Evolutionary conservation across 2,113 vertebrate genomes (phyloP).

Genomic region (Herpailurus yagouaroundi): DNA sequence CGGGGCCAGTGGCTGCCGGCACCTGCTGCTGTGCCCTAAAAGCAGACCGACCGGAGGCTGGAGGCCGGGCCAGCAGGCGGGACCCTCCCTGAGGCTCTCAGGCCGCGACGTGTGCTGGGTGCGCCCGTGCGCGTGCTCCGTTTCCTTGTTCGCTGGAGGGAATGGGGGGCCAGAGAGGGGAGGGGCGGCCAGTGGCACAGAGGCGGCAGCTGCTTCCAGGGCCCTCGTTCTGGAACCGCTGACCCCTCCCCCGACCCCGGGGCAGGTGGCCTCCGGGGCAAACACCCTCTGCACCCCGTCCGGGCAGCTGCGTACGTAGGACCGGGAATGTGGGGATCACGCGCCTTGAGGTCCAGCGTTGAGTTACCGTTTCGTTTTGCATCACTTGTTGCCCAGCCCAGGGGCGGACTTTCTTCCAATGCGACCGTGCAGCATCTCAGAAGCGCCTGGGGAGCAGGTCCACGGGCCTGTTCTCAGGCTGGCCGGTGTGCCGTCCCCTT

Average conservation of each 20-base stretch:
- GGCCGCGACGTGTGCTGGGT: accelerated
- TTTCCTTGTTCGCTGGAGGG: not conserved
- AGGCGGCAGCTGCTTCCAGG: accelerated
- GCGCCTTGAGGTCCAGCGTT: accelerated
- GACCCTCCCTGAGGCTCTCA: accelerated
- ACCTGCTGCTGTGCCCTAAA: accelerated
- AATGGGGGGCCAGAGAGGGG: accelerated
- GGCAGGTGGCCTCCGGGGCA: too few relatives aligned
- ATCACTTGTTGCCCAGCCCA: not conserved
- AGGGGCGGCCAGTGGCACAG: accelerated
- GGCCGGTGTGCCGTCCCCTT: not conserved
- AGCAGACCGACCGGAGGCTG: not conserved
- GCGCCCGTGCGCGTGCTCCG: accelerated
- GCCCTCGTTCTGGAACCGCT: not conserved
- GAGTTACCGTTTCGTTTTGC: not conserved
- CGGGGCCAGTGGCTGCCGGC: not conserved
- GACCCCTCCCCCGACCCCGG: too few relatives aligned
- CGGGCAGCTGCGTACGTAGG: accelerated
- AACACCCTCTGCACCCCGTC: not conserved
- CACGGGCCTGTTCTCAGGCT: not conserved
- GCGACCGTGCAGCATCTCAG: accelerated
- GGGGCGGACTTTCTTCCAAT: not conserved
- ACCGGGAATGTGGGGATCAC: accelerated
- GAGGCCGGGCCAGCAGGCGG: not conserved
- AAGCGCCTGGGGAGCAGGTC: accelerated